phyloP scores from a whole-genome alignment of 2,888 invertebrate species.

The Argyresthia albistria region DNA sequence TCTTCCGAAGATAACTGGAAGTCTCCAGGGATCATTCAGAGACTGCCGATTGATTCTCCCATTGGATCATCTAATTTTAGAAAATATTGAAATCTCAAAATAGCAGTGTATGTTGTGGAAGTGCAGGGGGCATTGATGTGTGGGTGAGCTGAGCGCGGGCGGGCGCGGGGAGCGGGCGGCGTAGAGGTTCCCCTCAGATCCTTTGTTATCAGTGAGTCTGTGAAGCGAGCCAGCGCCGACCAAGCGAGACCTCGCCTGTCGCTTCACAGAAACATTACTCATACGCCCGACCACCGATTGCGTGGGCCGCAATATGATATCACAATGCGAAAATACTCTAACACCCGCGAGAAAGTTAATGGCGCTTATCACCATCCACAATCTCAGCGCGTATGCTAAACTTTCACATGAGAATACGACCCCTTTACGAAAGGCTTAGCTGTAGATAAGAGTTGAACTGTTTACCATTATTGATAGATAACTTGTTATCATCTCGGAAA shows the following conservation, averaged over 20 bases:
- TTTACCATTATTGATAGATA: constrained; percentile 86
- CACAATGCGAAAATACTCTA: constrained; percentile 73
- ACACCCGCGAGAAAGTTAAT: constrained; percentile 74
- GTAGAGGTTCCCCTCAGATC: constrained; percentile 31
- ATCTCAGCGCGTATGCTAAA: constrained; percentile 67
- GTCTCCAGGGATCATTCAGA: constrained; percentile 23
- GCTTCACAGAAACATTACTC: constrained; percentile 71
- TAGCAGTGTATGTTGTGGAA: constrained; percentile 31
- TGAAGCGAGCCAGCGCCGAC: constrained; percentile 31
- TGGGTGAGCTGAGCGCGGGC: constrained; percentile 18
- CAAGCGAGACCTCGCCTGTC: constrained; percentile 54
- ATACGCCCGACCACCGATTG: constrained; percentile 63
- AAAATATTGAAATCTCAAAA: constrained; percentile 64
- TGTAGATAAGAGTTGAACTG: constrained; percentile 32
- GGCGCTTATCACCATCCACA: constrained; percentile 74
- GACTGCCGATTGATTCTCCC: constrained; percentile 49
- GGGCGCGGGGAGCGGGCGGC: constrained; percentile 15
- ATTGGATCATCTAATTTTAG: constrained; percentile 61
- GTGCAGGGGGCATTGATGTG: constrained; percentile 27
- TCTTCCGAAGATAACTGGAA: not conserved
- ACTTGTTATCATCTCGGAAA: constrained; percentile 82
- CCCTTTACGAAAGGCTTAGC: constrained; percentile 28
- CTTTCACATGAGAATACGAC: constrained; percentile 69
- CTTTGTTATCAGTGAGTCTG: constrained; percentile 66
- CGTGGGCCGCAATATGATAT: constrained; percentile 74